Evolutionary conservation across 2,113 vertebrate species (phyloP).

Genomic region (Gavia stellata): DNA sequence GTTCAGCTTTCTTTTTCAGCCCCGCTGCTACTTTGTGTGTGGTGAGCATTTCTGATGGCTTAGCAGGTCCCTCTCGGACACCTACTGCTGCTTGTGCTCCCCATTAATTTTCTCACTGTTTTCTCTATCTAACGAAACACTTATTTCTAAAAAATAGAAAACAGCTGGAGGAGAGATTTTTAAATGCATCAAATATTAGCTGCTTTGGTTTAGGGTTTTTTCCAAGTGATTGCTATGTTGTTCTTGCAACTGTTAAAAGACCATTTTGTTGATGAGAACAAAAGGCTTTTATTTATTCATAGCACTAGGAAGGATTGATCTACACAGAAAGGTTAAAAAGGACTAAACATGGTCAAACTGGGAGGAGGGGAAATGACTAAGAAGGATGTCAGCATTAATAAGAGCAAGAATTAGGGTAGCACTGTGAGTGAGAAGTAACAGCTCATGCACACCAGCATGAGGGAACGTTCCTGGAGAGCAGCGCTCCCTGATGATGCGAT

Average conservation of each 20-base stretch:
- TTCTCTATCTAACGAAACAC: background rate
- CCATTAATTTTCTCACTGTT: background rate
- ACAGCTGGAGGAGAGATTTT: background rate
- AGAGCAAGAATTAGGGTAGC: background rate
- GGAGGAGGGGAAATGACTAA: background rate
- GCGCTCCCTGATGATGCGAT: background rate
- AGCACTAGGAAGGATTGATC: background rate
- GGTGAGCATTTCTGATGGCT: background rate
- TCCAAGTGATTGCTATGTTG: slow-evolving; percentile 3
- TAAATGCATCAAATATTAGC: slow-evolving; percentile 9
- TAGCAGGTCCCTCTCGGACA: background rate
- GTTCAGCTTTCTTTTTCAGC: slow-evolving; percentile 10
- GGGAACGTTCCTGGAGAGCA: background rate
- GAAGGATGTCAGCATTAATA: background rate
- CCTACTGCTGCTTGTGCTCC: background rate
- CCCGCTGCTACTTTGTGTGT: background rate
- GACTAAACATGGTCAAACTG: background rate
- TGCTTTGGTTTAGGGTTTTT: background rate
- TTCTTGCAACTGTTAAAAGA: slow-evolving; percentile 42
- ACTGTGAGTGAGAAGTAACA: background rate
- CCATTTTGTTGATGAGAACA: slow-evolving; percentile 39
- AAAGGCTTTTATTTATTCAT: slow-evolving; percentile 56
- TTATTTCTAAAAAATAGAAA: background rate
- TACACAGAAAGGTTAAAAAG: slow-evolving; percentile 30
- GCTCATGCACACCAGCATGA: background rate